Evolutionary conservation across 1,140 invertebrate genomes (phyloP).

Genomic region (Hyles euphorbiae): DNA sequence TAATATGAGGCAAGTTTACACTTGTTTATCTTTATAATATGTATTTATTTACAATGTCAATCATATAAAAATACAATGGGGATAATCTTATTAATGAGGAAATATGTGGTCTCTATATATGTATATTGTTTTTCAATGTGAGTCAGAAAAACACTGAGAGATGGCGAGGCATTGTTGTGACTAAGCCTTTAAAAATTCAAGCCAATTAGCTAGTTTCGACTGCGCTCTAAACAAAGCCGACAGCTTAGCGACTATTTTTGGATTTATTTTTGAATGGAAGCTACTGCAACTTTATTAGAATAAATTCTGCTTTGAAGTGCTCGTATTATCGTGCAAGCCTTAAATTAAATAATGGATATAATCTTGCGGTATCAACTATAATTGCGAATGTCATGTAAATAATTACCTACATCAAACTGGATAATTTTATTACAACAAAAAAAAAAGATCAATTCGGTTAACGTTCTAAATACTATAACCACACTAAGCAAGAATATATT

Average conservation of each 20-base stretch:
- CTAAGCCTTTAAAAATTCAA: constrained; percentile 65
- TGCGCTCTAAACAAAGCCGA: constrained; percentile 1
- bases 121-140: constrained; percentile 36
- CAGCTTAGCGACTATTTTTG: constrained; percentile 17
- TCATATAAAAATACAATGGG: too few species aligned
- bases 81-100: constrained; percentile 11
- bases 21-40: too few species aligned
- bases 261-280: constrained; percentile 18
- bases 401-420: too few species aligned
- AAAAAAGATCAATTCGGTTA: too few species aligned
- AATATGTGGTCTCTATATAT: constrained; percentile 12
- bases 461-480: too few species aligned
- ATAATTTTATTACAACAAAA: too few species aligned
- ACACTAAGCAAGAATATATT: too few species aligned
- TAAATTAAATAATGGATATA: too few species aligned
- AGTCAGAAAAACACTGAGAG: constrained; percentile 49
- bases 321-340: too few species aligned
- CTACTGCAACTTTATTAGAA: constrained; percentile 2
- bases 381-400: too few species aligned
- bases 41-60: background rate
- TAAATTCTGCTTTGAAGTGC: too few species aligned
- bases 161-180: constrained; percentile 39
- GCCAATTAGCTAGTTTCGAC: constrained; percentile 45
- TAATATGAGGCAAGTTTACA: constrained; percentile 1
- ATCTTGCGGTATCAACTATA: too few species aligned